phyloP scores from a whole-genome alignment of 53 echinoderm and acorn worm species.

The Holothuria leucospilota region DNA sequence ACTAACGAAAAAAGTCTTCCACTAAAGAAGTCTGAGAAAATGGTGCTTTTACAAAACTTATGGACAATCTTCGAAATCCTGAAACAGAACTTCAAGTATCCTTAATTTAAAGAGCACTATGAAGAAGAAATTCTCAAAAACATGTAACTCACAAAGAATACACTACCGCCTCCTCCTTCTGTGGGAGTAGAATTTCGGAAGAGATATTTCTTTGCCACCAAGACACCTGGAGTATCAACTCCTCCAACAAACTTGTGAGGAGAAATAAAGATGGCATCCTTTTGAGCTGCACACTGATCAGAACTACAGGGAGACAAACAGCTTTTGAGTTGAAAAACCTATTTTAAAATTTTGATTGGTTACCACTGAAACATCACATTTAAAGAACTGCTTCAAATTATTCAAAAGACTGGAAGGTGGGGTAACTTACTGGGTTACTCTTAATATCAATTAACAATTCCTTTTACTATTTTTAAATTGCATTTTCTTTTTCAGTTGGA shows the following conservation, averaged over 20 bases:
- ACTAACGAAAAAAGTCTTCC: too few species aligned
- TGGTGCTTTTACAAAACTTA: too few species aligned
- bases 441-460: too few species aligned
- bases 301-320: constrained; percentile 40
- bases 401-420: too few species aligned
- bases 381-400: background rate
- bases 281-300: constrained; percentile 63
- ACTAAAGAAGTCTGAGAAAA: too few species aligned
- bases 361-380: background rate
- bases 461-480: too few species aligned
- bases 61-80: too few species aligned
- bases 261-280: constrained; percentile 93
- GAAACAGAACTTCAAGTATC: too few species aligned
- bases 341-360: background rate
- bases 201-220: constrained; percentile 88
- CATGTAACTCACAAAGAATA: constrained; percentile 90
- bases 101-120: too few species aligned
- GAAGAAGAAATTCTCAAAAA: background rate
- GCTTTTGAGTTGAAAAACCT: too few species aligned
- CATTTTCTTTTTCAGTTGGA: too few species aligned
- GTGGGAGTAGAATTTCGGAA: constrained; percentile 84
- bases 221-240: constrained; percentile 91
- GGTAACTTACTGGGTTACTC: too few species aligned
- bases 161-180: constrained; percentile 90
- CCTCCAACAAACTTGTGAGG: constrained; percentile 99